A percentile compares a stretch with the other conserved stretches of the same genome.
Evolutionary conservation across 2,113 vertebrate genomes (phyloP).

Genomic region (Peromyscus californicus): DNA sequence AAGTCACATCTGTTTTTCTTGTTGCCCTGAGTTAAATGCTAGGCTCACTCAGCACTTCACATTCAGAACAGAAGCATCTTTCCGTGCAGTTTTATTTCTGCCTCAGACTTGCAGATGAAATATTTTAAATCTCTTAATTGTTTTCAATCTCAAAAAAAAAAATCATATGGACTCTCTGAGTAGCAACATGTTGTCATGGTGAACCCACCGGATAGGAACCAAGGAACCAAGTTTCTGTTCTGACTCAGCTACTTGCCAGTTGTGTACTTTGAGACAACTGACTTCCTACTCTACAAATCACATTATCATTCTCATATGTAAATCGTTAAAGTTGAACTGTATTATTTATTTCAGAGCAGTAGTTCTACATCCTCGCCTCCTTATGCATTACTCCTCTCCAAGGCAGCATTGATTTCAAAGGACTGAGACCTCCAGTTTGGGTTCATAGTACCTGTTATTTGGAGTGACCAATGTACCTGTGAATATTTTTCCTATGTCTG

Average conservation of each 20-base stretch:
- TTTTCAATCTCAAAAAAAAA: constrained; percentile 27
- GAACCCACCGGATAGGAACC: background rate
- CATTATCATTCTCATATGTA: background rate
- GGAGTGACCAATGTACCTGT: too few species aligned
- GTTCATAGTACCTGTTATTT: background rate
- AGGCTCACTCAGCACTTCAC: background rate
- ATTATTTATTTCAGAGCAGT: background rate
- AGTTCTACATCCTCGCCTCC: background rate
- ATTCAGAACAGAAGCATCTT: constrained; percentile 14
- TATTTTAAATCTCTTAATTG: background rate
- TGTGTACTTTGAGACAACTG: background rate
- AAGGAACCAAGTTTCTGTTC: background rate
- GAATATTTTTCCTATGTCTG: background rate
- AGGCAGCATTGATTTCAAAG: background rate
- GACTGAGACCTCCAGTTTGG: background rate
- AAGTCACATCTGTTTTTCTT: background rate
- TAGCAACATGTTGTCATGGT: background rate
- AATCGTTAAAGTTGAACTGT: background rate
- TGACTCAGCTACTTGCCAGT: too few species aligned
- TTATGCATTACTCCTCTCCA: background rate
- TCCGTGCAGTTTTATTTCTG: background rate
- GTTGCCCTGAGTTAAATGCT: background rate
- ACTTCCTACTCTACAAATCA: background rate
- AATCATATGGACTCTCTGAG: background rate
- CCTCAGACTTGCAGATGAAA: background rate